Base-by-base conservation (phyloP, 2,888 invertebrate genomes). In the Abrostola triplasia region DNA sequence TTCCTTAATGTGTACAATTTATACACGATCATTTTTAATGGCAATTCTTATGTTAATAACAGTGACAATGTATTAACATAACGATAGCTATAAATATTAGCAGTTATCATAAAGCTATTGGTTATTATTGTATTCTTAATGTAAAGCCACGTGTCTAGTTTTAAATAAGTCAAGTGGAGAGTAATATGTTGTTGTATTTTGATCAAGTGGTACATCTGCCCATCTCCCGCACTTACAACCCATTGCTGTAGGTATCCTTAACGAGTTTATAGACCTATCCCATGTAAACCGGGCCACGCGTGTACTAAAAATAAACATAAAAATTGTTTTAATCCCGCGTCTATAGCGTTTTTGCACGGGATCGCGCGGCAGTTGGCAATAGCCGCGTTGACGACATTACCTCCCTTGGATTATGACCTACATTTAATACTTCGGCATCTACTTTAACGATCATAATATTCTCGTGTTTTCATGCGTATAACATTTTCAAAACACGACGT, bases 291-390 rank as follows among this genome's bases (percentile, higher is more conserved):
- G 82, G 90, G 89, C 85, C 87, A 86, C 74, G 74, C 65, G 61
- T 76, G 73, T 80, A 80, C 85, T 88, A 87, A 89, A 88, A 89
- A 89, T 88, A 89, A 84, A 85, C 82, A 76, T 84, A 84, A 84
- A 86, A 85, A 81, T 70, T 78, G 79, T 85, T 85, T 87, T 86
- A 86, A 85, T 86, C 83, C 77, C 64, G 64, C 75, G 73, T 81
- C 83, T 81, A 88, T 81, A 81, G 76, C 78, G 74, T 85, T 88
- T 88, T 88, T 84, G 82, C 84, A 82, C 80, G 81, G 67, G 73
- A 82, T 82, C 79, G 77, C 73, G 77, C 77, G 61, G 62, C 70
- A 61, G 68, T 77, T 68, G 64, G 75, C 74, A 79, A 81, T 81
- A 76, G 72, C 67, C 48, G 56, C 74, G 75, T 77, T 78, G 82